These are phyloP conservation scores for Azemiops feae DNA, from an alignment of 2,113 vertebrate genomes.

Conservation along the genomic window DNA sequence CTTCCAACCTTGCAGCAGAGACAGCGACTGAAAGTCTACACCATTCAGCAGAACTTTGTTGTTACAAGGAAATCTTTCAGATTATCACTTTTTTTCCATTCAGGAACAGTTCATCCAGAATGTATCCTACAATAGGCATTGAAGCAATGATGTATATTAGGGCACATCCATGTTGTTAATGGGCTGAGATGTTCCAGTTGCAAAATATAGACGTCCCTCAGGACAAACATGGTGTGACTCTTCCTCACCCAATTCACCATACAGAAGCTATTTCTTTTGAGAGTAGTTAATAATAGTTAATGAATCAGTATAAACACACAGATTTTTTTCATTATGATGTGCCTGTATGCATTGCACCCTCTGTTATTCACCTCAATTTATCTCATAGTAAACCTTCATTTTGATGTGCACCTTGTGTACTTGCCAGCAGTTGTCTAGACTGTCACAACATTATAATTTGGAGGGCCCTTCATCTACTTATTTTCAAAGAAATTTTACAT, in stretches of 20 bases:
- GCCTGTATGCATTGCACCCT: neutral
- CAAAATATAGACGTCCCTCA: neutral
- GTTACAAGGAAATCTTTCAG: neutral
- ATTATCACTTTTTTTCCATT: neutral
- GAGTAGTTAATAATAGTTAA: neutral
- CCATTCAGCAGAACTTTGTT: neutral
- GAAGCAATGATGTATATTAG: neutral
- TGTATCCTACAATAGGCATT: neutral
- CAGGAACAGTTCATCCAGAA: neutral
- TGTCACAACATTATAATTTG: neutral
- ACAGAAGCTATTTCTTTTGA: neutral
- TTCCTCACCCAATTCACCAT: neutral
- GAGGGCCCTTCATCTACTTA: neutral
- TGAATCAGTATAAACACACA: neutral
- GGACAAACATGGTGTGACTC: neutral
- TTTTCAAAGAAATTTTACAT: neutral
- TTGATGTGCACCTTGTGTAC: neutral
- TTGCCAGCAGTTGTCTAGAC: conserved; percentile 7
- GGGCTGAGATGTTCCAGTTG: neutral
- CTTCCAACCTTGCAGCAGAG: neutral
- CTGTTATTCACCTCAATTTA: neutral
- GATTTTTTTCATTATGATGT: neutral
- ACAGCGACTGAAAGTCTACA: neutral
- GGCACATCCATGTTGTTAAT: neutral
- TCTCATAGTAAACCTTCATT: neutral